Percentiles rank a stretch among this genome's conserved stretches.
Evolutionary conservation across 2,888 invertebrate genomes (phyloP).

Genomic region (Drosophila birchii): DNA sequence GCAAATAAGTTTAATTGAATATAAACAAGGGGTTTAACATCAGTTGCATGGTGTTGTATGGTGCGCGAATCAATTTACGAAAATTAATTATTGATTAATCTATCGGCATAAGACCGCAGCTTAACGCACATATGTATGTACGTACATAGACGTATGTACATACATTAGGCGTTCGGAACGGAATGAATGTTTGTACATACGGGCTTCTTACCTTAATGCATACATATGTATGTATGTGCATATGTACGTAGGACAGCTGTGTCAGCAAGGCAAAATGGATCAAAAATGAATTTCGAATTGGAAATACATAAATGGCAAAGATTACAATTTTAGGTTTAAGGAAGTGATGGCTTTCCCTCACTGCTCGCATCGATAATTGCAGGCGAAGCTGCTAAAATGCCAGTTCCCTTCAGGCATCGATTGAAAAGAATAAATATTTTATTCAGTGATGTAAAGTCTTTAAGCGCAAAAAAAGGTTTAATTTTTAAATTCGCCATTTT

Average conservation of each 20-base stretch:
- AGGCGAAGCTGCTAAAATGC: background rate
- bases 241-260: constrained; percentile 23
- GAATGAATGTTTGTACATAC: constrained; percentile 16
- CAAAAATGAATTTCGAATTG: constrained; percentile 17
- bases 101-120: constrained; percentile 38
- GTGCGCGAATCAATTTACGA: constrained; percentile 2
- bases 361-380: background rate
- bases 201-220: constrained; percentile 11
- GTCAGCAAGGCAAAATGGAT: constrained; percentile 17
- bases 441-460: constrained; percentile 1
- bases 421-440: constrained; percentile 26
- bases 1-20: constrained; percentile 9
- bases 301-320: background rate
- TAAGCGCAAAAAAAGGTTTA: too few relatives aligned
- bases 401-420: constrained; percentile 12
- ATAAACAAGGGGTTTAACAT: background rate
- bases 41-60: background rate
- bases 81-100: constrained; percentile 39
- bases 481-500: background rate
- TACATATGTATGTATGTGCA: background rate
- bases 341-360: background rate
- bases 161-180: constrained; percentile 29
- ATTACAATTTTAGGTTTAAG: background rate
- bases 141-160: constrained; percentile 16
- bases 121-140: constrained; percentile 6